Evolutionary conservation across 2,888 invertebrate species (phyloP).

Genomic region (Drosophila meridionalis): DNA sequence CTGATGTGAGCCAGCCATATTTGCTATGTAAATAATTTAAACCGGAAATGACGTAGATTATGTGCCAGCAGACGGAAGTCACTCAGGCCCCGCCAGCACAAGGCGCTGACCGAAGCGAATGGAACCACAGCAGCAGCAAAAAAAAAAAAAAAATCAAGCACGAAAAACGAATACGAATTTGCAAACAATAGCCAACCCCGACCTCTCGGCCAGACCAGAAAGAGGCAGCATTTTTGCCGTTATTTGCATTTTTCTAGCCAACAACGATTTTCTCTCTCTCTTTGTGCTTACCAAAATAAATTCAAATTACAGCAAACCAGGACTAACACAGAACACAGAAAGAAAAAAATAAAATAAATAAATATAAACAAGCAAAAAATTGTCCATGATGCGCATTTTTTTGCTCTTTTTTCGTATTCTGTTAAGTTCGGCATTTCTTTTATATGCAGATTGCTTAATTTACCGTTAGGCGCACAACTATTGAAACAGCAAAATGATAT

Average conservation of each 20-base stretch:
- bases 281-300: constrained; percentile 57
- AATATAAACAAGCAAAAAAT: constrained; percentile 16
- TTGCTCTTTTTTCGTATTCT: constrained; percentile 3
- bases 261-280: neutral
- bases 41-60: constrained; percentile 76
- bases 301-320: constrained; percentile 51
- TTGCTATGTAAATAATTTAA: constrained; percentile 75
- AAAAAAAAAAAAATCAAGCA: constrained; percentile 8
- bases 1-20: constrained; percentile 56
- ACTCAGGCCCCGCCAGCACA: constrained; percentile 48
- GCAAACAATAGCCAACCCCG: constrained; percentile 57
- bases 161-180: constrained; percentile 67
- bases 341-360: constrained; percentile 6
- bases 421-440: constrained; percentile 15
- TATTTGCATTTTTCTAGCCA: constrained; percentile 63
- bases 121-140: constrained; percentile 15
- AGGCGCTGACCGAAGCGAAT: constrained; percentile 39
- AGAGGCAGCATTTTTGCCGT: constrained; percentile 55
- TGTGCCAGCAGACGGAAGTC: constrained; percentile 69
- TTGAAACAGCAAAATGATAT: constrained; percentile 13
- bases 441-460: constrained; percentile 35
- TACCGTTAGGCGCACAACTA: constrained; percentile 42
- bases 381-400: constrained; percentile 32
- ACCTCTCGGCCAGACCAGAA: constrained; percentile 23
- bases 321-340: neutral